These are phyloP conservation scores for Capitella teleta DNA, from an alignment of 1,140 invertebrate genomes.

Conservation along the genomic window DNA sequence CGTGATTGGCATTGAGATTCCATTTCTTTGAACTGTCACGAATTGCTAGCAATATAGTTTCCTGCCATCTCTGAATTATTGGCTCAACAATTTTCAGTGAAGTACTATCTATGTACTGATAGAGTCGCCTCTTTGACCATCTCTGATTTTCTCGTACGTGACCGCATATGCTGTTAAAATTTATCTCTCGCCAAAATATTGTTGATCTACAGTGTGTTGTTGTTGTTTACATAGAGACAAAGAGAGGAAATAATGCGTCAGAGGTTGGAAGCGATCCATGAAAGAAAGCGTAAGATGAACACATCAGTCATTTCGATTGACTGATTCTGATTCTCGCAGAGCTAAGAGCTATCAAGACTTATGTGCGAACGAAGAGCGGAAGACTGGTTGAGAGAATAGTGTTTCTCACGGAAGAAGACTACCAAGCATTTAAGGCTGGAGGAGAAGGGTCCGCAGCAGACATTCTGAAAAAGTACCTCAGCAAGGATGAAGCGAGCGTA, in stretches of 20 bases:
- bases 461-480: conserved; percentile 29
- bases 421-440: conserved; percentile 13
- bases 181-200: too few relatives aligned
- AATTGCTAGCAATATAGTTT: too few relatives aligned
- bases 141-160: too few relatives aligned
- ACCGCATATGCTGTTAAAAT: too few relatives aligned
- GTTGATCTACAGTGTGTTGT: too few relatives aligned
- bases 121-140: too few relatives aligned
- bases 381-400: conserved; percentile 33
- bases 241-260: background rate
- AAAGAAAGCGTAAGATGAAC: background rate
- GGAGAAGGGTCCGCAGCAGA: conserved; percentile 3
- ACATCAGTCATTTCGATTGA: too few relatives aligned
- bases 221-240: too few relatives aligned
- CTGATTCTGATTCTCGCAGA: background rate
- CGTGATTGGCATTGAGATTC: background rate
- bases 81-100: too few relatives aligned
- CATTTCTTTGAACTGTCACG: too few relatives aligned
- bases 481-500: conserved; percentile 30
- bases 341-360: conserved; percentile 35
- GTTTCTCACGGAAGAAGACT: conserved; percentile 36
- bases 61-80: too few relatives aligned
- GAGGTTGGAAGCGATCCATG: background rate
- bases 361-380: conserved; percentile 37
- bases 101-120: too few relatives aligned